Evolutionary conservation across 92 coral and sea anemone genomes (phyloP).

Genomic region (Epizoanthus ramosus): DNA sequence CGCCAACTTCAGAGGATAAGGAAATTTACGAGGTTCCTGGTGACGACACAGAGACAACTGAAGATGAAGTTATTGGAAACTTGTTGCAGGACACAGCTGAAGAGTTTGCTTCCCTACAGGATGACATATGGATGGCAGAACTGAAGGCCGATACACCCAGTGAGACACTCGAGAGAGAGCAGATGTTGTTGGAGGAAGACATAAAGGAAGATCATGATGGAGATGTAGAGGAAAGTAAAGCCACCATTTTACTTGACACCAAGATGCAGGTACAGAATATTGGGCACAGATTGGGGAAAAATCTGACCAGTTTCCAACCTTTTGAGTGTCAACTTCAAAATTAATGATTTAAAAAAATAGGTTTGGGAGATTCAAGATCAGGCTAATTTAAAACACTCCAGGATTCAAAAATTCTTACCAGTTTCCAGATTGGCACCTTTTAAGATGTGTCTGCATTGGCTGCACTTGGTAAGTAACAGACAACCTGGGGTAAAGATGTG

Average conservation of each 20-base stretch:
- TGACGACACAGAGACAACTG: conserved; percentile 48
- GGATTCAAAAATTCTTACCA: too few relatives aligned
- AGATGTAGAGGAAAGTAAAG: conserved; percentile 15
- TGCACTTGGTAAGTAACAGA: too few relatives aligned
- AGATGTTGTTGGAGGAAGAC: conserved; percentile 33
- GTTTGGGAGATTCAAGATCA: too few relatives aligned
- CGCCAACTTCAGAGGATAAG: conserved; percentile 39
- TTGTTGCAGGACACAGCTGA: conserved; percentile 40
- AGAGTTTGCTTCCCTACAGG: background rate
- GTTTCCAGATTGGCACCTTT: too few relatives aligned
- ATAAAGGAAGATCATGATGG: conserved; percentile 13
- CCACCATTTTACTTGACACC: conserved; percentile 4
- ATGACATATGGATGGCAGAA: conserved; percentile 1
- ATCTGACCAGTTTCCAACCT: too few relatives aligned
- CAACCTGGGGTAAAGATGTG: too few relatives aligned
- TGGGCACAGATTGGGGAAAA: too few relatives aligned
- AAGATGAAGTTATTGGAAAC: conserved; percentile 49
- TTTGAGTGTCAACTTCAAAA: too few relatives aligned
- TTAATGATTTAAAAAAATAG: too few relatives aligned
- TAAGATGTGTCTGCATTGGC: too few relatives aligned
- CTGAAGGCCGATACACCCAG: background rate
- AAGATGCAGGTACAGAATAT: conserved; percentile 1
- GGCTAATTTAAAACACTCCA: too few relatives aligned
- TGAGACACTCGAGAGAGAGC: conserved; percentile 14
- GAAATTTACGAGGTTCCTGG: conserved; percentile 35